These are phyloP conservation scores for Toxotes chatareus DNA, from an alignment of 2,113 vertebrate genomes.

Conservation along the genomic window DNA sequence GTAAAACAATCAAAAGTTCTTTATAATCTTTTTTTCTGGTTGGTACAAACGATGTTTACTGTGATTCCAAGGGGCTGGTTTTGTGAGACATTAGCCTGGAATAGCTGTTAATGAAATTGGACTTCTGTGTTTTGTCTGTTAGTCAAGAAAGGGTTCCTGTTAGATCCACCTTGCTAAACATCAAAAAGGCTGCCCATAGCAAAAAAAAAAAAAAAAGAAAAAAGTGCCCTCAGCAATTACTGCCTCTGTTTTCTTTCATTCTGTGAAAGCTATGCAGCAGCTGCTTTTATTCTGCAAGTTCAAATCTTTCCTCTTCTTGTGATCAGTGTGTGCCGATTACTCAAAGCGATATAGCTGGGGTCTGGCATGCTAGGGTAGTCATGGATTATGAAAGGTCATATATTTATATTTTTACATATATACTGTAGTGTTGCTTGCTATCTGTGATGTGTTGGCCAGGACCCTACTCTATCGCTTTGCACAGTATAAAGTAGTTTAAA, in stretches of 20 bases:
- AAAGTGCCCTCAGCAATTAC: constrained; percentile 52
- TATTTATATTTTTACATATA: constrained; percentile 65
- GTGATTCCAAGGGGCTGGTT: constrained; percentile 24
- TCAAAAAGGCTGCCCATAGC: constrained; percentile 73
- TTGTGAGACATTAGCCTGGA: constrained; percentile 68
- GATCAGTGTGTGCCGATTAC: constrained; percentile 99
- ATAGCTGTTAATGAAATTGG: constrained; percentile 50
- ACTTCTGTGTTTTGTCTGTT: constrained; percentile 83
- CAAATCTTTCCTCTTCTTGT: constrained; percentile 82
- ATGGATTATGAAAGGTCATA: constrained; percentile 92
- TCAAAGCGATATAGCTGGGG: constrained; percentile 99
- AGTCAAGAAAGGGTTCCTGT: constrained; percentile 88
- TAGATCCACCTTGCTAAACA: constrained; percentile 84
- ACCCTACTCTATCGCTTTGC: constrained; percentile 99
- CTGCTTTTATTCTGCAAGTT: constrained; percentile 74
- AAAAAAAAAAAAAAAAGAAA: constrained; percentile 17
- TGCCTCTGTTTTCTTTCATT: constrained; percentile 63
- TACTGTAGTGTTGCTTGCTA: constrained; percentile 90
- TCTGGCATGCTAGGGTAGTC: constrained; percentile 93
- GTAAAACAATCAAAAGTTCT: no score
- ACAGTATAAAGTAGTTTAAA: constrained; percentile 94
- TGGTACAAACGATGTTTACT: background rate
- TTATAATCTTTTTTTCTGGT: background rate
- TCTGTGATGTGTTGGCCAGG: constrained; percentile 93
- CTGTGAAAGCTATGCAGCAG: constrained; percentile 74